Base-by-base conservation (phyloP, 2,888 invertebrate genomes). In the Tribolium freemani region DNA sequence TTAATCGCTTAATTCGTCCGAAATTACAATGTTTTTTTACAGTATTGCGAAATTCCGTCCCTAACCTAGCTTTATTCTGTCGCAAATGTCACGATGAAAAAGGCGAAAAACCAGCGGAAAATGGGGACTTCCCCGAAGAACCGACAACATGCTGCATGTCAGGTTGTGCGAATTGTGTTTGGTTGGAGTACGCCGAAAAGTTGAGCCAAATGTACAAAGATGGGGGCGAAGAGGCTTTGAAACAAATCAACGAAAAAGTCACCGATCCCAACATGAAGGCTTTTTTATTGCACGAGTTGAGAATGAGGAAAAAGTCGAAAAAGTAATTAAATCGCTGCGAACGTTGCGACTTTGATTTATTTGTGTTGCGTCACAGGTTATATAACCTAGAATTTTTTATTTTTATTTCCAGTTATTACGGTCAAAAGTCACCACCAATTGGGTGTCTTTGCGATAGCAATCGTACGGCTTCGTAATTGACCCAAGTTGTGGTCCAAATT, bases 161-260 rank as follows among this genome's bases (percentile, higher is more conserved):
- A 0, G 97, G 97, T 0, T 98, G 98, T 87, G 89, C 93, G 0
- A 97, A 96, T 86, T 98, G 98, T 85, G 97, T 98, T 3, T 97
- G 95, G 93, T 91, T 98, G 61, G 91, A 92, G 10, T 97, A 97
- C 89, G 97, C 96, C 0, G 94, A 96, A 79, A 91, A 93, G 16
- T 80, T 97, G 51, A 88, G 90, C 2, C 84, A 88, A 63, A 84
- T 83, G 75, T 86, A 81, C 73, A 86, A 90, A 75, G 91, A 92
- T 77, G 93, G 93, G 11, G 93, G 93, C 0, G 90, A 91, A 57
- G 89, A 91, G 67, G 90, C 92, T 0, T 88, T 91, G 30, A 90
- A 93, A 82, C 88, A 90, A 66, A 92, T 97, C n/a, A 84, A 94
- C 68, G 90, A 93, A 30, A 91, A 90, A 85, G 90, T 96, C 9